A percentile compares a stretch with the other conserved stretches of the same genome.
phyloP scores from a whole-genome alignment of 2,113 vertebrate species.

The Pavo muticus region DNA sequence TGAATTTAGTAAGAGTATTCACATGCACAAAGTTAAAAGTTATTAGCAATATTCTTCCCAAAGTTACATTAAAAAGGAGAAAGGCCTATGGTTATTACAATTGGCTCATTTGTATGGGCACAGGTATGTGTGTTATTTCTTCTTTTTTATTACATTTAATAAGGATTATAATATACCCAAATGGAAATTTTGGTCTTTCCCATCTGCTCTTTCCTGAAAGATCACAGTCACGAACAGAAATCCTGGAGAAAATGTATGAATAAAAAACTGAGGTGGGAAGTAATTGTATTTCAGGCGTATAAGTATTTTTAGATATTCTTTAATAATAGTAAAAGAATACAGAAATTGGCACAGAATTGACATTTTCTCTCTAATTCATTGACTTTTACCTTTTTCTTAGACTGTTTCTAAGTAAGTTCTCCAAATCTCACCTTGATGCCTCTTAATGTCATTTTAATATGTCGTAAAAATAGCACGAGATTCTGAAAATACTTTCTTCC shows the following conservation, averaged over 20 bases:
- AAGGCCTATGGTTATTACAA: background rate
- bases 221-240: background rate
- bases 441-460: background rate
- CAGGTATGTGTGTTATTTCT: background rate
- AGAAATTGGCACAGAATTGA: background rate
- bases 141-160: background rate
- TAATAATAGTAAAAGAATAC: background rate
- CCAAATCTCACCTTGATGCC: background rate
- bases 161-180: background rate
- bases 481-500: background rate
- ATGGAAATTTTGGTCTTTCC: background rate
- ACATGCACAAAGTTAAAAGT: accelerated
- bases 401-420: background rate
- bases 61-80: background rate
- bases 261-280: background rate
- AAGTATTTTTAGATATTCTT: background rate
- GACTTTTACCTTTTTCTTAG: background rate
- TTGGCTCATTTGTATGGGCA: background rate
- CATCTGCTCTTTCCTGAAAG: background rate
- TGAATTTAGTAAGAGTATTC: background rate
- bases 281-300: background rate
- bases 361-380: background rate
- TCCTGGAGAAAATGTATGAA: background rate
- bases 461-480: background rate
- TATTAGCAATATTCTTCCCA: background rate